Conservation (phyloP, 2,797 vertebrate genomes). For the Labroides dimidiatus region DNA sequence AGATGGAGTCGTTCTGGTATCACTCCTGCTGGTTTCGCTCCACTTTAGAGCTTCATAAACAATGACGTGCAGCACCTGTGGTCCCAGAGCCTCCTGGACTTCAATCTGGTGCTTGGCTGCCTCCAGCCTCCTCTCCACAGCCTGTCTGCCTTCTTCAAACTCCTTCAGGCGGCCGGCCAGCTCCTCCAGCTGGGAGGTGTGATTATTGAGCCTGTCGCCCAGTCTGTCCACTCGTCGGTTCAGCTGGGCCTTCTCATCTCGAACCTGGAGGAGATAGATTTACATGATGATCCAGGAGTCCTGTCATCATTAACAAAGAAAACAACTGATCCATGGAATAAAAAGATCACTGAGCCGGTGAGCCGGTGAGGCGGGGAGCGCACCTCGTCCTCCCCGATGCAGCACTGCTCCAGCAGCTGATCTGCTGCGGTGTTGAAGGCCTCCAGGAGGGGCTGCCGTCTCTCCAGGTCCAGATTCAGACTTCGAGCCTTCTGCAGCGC, state of each 20-base stretch:
- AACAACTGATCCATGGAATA: no score
- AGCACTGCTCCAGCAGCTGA: slow-evolving; percentile 91
- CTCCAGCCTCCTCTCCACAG: slow-evolving; percentile 94
- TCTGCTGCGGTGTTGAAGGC: slow-evolving; percentile 92
- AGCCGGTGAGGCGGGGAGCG: no score
- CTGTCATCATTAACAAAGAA: neutral
- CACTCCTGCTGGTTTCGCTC: neutral
- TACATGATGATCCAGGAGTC: neutral
- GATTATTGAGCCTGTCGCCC: slow-evolving; percentile 88
- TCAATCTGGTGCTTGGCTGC: slow-evolving; percentile 95
- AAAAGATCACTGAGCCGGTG: no score
- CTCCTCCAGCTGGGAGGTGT: slow-evolving; percentile 91
- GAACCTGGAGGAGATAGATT: slow-evolving; percentile 67
- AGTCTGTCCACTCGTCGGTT: slow-evolving; percentile 91
- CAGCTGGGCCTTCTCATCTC: slow-evolving; percentile 93
- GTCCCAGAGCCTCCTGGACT: slow-evolving; percentile 94
- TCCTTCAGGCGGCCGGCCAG: slow-evolving; percentile 93
- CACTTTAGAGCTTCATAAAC: neutral
- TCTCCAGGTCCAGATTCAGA: slow-evolving; percentile 90
- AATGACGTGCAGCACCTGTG: slow-evolving; percentile 70
- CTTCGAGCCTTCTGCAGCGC: slow-evolving; percentile 88
- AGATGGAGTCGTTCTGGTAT: neutral
- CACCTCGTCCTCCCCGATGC: slow-evolving; percentile 89
- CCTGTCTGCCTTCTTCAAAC: slow-evolving; percentile 93
- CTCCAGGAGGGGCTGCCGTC: slow-evolving; percentile 90